Percentiles rank a stretch among this genome's conserved stretches.
Evolutionary conservation across 2,113 vertebrate genomes (phyloP).

Genomic region (Pseudois nayaur): DNA sequence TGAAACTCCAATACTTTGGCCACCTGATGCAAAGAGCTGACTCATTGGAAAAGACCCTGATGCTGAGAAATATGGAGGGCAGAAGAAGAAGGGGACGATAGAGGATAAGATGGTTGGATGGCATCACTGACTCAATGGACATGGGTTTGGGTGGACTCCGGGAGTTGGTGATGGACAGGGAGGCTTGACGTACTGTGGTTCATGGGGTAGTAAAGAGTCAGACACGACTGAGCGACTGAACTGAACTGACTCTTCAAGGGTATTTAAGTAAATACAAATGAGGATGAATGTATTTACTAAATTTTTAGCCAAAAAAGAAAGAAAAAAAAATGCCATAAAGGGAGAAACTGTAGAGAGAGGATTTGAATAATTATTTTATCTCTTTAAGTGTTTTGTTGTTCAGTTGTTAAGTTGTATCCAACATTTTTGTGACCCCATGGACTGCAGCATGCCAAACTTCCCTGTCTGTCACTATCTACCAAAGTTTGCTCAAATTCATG

Average conservation of each 20-base stretch:
- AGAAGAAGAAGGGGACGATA: no score
- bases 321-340: not conserved
- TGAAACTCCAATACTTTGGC: no score
- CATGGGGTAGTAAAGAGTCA: fast-evolving
- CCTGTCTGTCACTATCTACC: not conserved
- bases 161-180: no score
- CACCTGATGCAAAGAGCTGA: no score
- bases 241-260: not conserved
- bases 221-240: no score
- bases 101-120: no score
- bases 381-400: not conserved
- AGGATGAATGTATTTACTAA: not conserved
- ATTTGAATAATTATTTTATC: not conserved
- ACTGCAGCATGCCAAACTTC: not conserved
- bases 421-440: not conserved
- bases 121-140: no score
- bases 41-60: no score
- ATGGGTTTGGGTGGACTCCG: no score
- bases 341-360: not conserved
- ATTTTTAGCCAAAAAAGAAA: not conserved
- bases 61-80: no score
- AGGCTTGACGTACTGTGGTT: fast-evolving
- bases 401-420: not conserved
- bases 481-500: not conserved
- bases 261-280: not conserved